Evolutionary conservation across 2,888 invertebrate genomes (phyloP), one percentile per base, ranked within the genome.

Genomic region (Pelosia muscerda): DNA sequence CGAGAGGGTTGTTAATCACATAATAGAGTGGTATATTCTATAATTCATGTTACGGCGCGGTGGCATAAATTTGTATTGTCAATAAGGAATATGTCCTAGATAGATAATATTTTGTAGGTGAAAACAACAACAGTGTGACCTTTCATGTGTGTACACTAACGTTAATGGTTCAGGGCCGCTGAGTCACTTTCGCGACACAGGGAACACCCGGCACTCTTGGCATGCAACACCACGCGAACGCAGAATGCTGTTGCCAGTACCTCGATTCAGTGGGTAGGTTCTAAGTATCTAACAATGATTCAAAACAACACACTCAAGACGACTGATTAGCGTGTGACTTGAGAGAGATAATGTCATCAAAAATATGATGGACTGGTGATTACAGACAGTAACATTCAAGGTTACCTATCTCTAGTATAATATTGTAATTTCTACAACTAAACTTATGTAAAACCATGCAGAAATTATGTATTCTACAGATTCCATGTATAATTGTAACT

Each of bases 151-250:
- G 82, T 84, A 86, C 86, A 84, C 81, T 80, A 88, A 84, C 85
- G 86, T 87, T 88, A 87, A 85, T 89, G 86, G 89, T 91, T 90
- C 90, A 92, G 87, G 90, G 91, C 81, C 88, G 86, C 82, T 91
- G 89, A 91, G 79, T 90, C 91, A 91, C 84, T 78, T 70, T 86
- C 84, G 85, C 88, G 87, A 88, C 89, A 89, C 77, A 87, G 90
- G 91, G 90, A 90, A 90, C 90, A 92, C 92, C 91, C 90, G 88
- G 86, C 86, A 86, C 83, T 90, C 86, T 91, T 91, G 90, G 90
- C 91, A 88, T 86, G 87, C 84, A 83, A 81, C 81, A 81, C 83
- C 76, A 82, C 84, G 77, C 79, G 78, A 82, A 81, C 78, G 69
- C 74, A 75, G 79, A 73, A 82, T 79, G 77, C 74, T 81, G 81